These are phyloP conservation scores for Agriopis marginaria DNA, from an alignment of 2,888 invertebrate species.

Conservation along the genomic window DNA sequence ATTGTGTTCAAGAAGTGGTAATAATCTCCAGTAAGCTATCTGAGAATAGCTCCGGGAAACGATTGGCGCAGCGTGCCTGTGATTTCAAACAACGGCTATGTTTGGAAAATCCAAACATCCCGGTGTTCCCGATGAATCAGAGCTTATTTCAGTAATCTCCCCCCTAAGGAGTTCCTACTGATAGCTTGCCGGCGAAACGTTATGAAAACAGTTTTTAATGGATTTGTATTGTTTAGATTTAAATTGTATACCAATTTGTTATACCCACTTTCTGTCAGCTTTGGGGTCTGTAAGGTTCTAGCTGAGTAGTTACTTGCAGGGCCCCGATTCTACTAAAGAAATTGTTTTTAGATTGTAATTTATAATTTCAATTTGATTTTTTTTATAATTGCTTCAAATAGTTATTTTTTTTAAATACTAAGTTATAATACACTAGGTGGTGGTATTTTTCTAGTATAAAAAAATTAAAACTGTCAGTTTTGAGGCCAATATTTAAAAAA, in stretches of 20 bases:
- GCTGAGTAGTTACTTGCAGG: no score
- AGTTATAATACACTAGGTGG: no score
- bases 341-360: no score
- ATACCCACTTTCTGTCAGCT: neutral
- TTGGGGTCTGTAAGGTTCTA: neutral
- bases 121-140: slow-evolving; percentile 25
- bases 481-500: no score
- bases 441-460: no score
- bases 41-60: slow-evolving; percentile 27
- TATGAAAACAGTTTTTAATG: slow-evolving; percentile 13
- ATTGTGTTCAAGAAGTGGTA: slow-evolving; percentile 11
- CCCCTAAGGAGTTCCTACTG: slow-evolving; percentile 7
- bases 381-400: no score
- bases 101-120: slow-evolving; percentile 21
- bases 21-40: slow-evolving; percentile 17
- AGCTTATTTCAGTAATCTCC: slow-evolving; percentile 19
- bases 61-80: slow-evolving; percentile 25
- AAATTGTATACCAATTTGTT: no score
- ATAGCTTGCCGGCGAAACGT: neutral
- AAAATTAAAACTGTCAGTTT: no score
- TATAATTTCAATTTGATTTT: no score
- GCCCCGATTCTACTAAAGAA: no score
- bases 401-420: no score
- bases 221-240: neutral
- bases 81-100: slow-evolving; percentile 22